Evolutionary conservation across 2,888 invertebrate genomes (phyloP), one percentile per base, ranked within the genome.

Genomic region (Sarcophaga rosellei): DNA sequence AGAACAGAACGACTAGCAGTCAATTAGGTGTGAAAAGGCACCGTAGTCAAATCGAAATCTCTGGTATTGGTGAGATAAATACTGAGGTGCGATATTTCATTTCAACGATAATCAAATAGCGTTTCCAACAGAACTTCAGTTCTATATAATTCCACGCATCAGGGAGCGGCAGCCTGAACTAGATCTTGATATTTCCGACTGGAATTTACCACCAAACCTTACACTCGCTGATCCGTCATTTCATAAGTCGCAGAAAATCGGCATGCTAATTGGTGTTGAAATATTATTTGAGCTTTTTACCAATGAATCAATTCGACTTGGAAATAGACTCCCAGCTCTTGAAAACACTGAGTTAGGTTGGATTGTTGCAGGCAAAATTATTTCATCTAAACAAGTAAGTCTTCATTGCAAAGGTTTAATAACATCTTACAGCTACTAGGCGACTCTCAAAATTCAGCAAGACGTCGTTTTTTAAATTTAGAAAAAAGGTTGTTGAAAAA

Each of bases 291-390:
- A 83, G 21, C 21, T 83, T 12, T 66, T 83, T 3, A 47, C 21
- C 12, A 47, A 61, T n/a, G 70, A 78, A 21, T 72, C 59, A 53
- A 79, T 78, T 25, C 20, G 25, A 10, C 69, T 79, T 21, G 59
- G n/a, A 61, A 23, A 35, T 17, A 20, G 23, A n/a, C 57, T 82
- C 17, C 82, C 82, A 17, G 17, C n/a, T 4, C 69, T 82, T 17
- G 78, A 78, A 59, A 78, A 82, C 2, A 77, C 78, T n/a, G 12
- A 17, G 4, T 21, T 82, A 8, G 82, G 78, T 12, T 82, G 82
- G 77, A 53, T 82, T 15, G 44, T 82, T 21, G n/a, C 61, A 12
- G 81, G 73, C 17, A 63, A 47, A 44, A 23, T 11, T 12, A 17
- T 20, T 25, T 25, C 25, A 25, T 25, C 25, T 25, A 25, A 63